Evolutionary conservation across 2,888 invertebrate genomes (phyloP).

Genomic region (Acrobasis repandana): DNA sequence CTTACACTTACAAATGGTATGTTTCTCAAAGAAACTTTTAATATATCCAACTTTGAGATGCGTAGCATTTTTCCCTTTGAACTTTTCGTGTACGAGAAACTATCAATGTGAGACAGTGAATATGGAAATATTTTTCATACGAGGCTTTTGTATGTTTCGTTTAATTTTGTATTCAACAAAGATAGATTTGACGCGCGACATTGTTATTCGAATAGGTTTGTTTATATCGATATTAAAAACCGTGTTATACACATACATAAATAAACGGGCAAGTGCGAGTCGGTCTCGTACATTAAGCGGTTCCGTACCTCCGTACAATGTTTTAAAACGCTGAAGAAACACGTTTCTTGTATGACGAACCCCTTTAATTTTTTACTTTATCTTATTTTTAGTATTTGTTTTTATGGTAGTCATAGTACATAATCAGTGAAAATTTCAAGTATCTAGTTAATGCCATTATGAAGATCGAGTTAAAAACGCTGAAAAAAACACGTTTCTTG

Average conservation of each 20-base stretch:
- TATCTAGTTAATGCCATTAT: too few relatives aligned
- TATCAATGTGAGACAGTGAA: slow-evolving; percentile 26
- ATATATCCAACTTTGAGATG: slow-evolving; percentile 40
- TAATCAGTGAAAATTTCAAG: too few relatives aligned
- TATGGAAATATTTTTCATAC: slow-evolving; percentile 8
- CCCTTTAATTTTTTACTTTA: too few relatives aligned
- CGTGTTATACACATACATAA: not conserved
- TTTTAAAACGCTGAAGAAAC: too few relatives aligned
- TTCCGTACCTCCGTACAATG: too few relatives aligned
- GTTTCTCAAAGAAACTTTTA: slow-evolving; percentile 41
- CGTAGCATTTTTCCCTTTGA: slow-evolving; percentile 37
- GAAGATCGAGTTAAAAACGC: too few relatives aligned
- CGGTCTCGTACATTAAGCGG: too few relatives aligned
- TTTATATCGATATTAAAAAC: slow-evolving; percentile 2
- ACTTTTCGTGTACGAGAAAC: slow-evolving; percentile 40
- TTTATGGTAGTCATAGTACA: too few relatives aligned
- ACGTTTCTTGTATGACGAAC: too few relatives aligned
- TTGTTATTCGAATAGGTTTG: not conserved
- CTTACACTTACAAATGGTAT: slow-evolving; percentile 28
- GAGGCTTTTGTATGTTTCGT: slow-evolving; percentile 7
- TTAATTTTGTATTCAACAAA: slow-evolving; percentile 8
- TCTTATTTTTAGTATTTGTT: too few relatives aligned
- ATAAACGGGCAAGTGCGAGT: too few relatives aligned
- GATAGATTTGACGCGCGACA: not conserved
- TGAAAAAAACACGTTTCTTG: too few relatives aligned